These are phyloP conservation scores for Chionoecetes opilio DNA, from an alignment of 1,140 invertebrate species.

Conservation along the genomic window DNA sequence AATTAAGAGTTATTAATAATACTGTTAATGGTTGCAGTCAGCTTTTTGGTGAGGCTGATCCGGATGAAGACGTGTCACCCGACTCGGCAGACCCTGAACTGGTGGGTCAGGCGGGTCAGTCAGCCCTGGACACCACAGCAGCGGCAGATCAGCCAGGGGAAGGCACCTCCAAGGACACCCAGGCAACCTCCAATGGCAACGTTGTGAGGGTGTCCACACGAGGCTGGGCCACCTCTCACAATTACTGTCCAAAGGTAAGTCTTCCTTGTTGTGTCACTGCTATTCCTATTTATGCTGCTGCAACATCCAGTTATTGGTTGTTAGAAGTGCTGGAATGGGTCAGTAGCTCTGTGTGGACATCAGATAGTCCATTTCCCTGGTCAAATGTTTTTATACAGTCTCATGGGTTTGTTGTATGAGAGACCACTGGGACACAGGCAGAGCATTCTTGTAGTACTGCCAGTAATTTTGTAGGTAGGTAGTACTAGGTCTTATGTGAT, in stretches of 20 bases:
- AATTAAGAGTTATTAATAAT: not conserved
- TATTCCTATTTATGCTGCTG: too few relatives aligned
- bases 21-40: conserved; percentile 88
- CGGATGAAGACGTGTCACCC: conserved; percentile 99
- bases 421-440: too few relatives aligned
- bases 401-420: too few relatives aligned
- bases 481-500: too few relatives aligned
- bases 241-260: conserved; percentile 89
- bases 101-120: conserved; percentile 85
- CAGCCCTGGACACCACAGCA: conserved; percentile 83
- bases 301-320: too few relatives aligned
- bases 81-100: conserved; percentile 97
- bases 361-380: too few relatives aligned
- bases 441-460: too few relatives aligned
- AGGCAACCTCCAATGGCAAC: conserved; percentile 87
- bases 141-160: not conserved
- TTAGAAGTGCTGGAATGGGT: too few relatives aligned
- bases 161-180: conserved; percentile 81
- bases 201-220: conserved; percentile 93
- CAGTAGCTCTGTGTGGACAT: too few relatives aligned
- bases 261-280: not conserved
- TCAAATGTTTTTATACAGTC: too few relatives aligned
- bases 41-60: conserved; percentile 97
- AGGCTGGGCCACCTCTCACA: conserved; percentile 92
- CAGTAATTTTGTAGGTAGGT: too few relatives aligned